Evolutionary conservation across 23 tunicate genomes (phyloP).

Genomic region (Ascidia mentula): DNA sequence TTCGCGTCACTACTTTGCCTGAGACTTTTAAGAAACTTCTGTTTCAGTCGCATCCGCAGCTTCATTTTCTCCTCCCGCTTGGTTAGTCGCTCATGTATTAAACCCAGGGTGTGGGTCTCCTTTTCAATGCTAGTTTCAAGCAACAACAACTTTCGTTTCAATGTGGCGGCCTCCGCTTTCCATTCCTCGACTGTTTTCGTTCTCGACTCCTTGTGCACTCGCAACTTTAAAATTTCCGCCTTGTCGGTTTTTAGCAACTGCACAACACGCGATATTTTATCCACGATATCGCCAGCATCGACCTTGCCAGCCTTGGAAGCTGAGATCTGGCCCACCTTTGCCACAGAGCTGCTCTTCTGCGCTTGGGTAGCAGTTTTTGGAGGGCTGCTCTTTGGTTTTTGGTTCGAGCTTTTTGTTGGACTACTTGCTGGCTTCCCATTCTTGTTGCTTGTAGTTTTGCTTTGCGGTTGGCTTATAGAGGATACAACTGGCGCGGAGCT

Average conservation of each 20-base stretch:
- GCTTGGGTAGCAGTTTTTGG: background rate
- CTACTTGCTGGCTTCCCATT: background rate
- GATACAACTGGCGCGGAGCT: background rate
- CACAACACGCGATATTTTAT: slow-evolving; percentile 8
- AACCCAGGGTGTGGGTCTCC: background rate
- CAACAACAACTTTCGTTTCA: slow-evolving; percentile 16
- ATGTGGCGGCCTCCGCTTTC: background rate
- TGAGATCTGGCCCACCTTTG: background rate
- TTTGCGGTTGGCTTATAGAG: background rate
- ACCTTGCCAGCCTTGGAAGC: background rate
- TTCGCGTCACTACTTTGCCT: background rate
- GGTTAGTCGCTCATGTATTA: background rate
- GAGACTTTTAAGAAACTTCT: background rate
- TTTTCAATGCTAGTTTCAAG: background rate
- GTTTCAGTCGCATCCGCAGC: background rate
- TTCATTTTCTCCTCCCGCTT: background rate
- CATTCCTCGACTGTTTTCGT: background rate
- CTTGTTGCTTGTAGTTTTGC: no score
- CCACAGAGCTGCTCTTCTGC: background rate
- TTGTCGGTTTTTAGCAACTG: slow-evolving; percentile 13
- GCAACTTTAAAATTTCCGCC: background rate
- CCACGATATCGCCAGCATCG: background rate
- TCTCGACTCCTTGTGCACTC: slow-evolving; percentile 4
- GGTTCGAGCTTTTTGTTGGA: background rate
- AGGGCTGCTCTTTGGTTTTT: background rate